Percentiles rank a stretch among this genome's conserved stretches.
Conservation (phyloP, 2,888 invertebrate species). For the Thecophora atra region DNA sequence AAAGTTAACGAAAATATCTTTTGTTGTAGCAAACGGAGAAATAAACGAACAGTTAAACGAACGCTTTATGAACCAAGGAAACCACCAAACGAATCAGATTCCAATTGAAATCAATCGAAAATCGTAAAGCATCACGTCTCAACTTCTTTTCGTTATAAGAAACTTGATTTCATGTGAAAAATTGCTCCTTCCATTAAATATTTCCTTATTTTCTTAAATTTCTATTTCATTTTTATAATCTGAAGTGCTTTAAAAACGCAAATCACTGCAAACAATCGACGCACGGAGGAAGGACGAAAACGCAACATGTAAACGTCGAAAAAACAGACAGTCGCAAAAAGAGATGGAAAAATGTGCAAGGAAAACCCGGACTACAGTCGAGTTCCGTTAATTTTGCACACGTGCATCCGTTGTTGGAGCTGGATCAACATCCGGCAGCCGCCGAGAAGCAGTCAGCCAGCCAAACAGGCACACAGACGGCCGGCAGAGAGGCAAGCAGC, state of each 20-base stretch:
- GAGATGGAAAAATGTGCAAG: background rate
- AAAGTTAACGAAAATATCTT: background rate
- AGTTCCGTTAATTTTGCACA: conserved; percentile 35
- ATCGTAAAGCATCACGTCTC: background rate
- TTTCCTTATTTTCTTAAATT: background rate
- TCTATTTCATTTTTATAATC: background rate
- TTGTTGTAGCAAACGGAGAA: background rate
- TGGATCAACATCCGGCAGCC: conserved; percentile 15
- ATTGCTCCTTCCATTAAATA: background rate
- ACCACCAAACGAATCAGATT: background rate
- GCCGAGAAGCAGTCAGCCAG: background rate
- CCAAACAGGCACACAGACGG: background rate
- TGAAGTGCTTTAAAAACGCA: background rate
- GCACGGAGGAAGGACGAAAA: background rate
- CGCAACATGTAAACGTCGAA: background rate
- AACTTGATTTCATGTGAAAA: too few species aligned
- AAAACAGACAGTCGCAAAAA: background rate
- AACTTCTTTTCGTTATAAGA: too few species aligned
- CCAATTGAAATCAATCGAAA: background rate
- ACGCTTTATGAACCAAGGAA: background rate
- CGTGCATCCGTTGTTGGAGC: conserved; percentile 31
- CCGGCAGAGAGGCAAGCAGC: conserved; percentile 1
- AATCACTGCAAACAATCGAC: background rate
- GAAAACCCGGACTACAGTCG: conserved; percentile 25
- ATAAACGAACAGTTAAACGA: background rate